Percentiles rank a stretch among this genome's conserved stretches.
These are phyloP conservation scores for Diachasma alloeum DNA, from an alignment of 1,140 invertebrate species.

Conservation along the genomic window DNA sequence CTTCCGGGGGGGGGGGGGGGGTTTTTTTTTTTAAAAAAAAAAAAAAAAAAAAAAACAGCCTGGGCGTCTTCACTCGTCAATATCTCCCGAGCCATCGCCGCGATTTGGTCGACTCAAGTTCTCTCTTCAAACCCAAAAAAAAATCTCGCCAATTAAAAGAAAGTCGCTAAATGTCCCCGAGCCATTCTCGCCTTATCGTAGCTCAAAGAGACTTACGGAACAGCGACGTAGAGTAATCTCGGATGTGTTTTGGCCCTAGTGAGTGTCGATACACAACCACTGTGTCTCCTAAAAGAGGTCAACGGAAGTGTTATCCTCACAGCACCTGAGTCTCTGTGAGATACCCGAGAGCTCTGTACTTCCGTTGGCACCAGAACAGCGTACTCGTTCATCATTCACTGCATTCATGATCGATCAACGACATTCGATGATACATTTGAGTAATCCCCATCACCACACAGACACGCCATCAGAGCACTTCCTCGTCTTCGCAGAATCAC, in stretches of 20 bases:
- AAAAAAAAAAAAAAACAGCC: too few relatives aligned
- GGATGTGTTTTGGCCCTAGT: conserved; percentile 49
- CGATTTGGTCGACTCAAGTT: too few relatives aligned
- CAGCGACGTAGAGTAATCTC: conserved; percentile 52
- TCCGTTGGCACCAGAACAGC: conserved; percentile 48
- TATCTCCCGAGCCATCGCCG: too few relatives aligned
- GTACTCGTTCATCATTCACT: conserved; percentile 50
- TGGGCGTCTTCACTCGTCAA: too few relatives aligned
- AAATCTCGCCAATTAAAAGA: too few relatives aligned
- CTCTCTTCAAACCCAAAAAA: too few relatives aligned
- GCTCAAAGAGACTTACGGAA: conserved; percentile 53
- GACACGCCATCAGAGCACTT: neutral
- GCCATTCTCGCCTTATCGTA: too few relatives aligned
- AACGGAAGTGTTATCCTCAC: conserved; percentile 55
- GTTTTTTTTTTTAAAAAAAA: too few relatives aligned
- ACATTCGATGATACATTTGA: neutral
- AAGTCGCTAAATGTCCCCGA: too few relatives aligned
- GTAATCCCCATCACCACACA: neutral
- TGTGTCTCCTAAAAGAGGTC: conserved; percentile 56
- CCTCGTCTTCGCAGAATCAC: neutral
- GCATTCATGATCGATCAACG: conserved; percentile 17
- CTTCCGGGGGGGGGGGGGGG: too few relatives aligned
- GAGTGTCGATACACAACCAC: conserved; percentile 55
- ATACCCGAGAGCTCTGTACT: conserved; percentile 45
- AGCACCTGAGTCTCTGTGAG: conserved; percentile 55